Evolutionary conservation across 1,140 invertebrate species (phyloP).

Genomic region (Theocolax elegans): DNA sequence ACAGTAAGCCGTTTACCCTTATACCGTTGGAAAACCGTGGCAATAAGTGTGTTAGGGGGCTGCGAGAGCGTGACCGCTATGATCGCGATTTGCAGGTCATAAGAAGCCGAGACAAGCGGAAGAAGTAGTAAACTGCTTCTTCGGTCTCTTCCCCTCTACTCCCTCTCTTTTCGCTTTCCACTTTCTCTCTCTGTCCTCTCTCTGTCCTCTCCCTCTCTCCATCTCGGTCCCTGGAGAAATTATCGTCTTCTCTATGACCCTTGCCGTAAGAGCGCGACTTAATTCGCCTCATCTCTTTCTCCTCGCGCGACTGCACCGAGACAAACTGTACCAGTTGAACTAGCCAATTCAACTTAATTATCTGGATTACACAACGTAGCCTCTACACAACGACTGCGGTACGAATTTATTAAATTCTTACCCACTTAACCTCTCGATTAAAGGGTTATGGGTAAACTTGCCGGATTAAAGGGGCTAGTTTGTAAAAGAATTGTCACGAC

Average conservation of each 20-base stretch:
- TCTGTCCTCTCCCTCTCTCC: not conserved
- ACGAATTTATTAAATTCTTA: slow-evolving; percentile 2
- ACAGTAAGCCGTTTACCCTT: not conserved
- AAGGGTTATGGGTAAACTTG: not conserved
- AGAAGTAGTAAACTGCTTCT: slow-evolving; percentile 24
- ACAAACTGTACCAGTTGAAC: not conserved
- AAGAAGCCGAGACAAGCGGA: slow-evolving; percentile 22
- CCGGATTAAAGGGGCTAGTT: no score
- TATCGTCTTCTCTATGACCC: slow-evolving; percentile 39
- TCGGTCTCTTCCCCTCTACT: no score
- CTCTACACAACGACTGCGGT: not conserved
- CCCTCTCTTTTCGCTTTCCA: not conserved
- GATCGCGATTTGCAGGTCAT: slow-evolving; percentile 24
- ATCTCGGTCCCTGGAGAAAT: slow-evolving; percentile 48
- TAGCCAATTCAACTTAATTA: slow-evolving; percentile 16
- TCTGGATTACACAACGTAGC: slow-evolving; percentile 2
- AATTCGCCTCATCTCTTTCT: slow-evolving; percentile 14
- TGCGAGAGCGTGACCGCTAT: not conserved
- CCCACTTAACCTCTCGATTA: not conserved
- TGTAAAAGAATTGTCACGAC: no score
- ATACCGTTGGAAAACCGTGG: not conserved
- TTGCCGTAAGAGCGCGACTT: slow-evolving; percentile 4
- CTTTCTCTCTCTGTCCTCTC: slow-evolving; percentile 6
- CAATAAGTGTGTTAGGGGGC: slow-evolving; percentile 11
- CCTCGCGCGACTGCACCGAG: not conserved